Conservation (phyloP, 2,888 invertebrate genomes). For the Tyria jacobaeae region DNA sequence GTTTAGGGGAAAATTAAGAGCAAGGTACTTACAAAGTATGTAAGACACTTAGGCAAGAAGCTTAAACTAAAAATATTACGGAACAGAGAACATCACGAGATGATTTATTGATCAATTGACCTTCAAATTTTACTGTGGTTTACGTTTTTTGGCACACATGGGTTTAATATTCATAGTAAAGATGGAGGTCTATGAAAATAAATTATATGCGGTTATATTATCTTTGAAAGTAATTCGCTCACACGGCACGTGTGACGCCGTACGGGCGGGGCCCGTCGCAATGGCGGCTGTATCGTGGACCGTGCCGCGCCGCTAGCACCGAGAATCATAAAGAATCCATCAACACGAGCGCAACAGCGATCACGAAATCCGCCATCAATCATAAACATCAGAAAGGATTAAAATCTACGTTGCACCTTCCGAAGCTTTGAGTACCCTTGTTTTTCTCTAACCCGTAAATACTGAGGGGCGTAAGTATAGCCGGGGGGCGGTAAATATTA, state of each 20-base stretch:
- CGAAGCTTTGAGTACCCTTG: conserved; percentile 86
- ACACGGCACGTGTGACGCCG: conserved; percentile 11
- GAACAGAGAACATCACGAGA: too few relatives aligned
- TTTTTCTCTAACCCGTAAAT: conserved; percentile 87
- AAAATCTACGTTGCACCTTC: conserved; percentile 87
- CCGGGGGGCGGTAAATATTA: conserved; percentile 87
- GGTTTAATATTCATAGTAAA: too few relatives aligned
- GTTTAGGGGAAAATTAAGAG: background rate
- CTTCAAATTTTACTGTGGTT: too few relatives aligned
- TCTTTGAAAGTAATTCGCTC: conserved; percentile 60
- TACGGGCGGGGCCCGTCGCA: background rate
- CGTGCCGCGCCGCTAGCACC: conserved; percentile 55
- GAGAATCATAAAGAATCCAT: conserved; percentile 82
- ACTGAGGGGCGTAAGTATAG: conserved; percentile 86
- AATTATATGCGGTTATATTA: conserved; percentile 48
- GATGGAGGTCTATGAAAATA: conserved; percentile 28
- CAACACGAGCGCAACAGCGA: conserved; percentile 80
- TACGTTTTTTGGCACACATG: too few relatives aligned
- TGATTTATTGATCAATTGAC: too few relatives aligned
- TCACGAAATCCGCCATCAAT: conserved; percentile 86
- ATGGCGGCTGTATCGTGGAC: background rate
- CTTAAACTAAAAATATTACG: background rate
- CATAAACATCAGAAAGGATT: conserved; percentile 87
- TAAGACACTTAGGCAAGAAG: background rate
- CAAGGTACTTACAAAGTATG: background rate